Percentiles rank a stretch among this genome's conserved stretches.
Conservation (phyloP, 2,113 vertebrate genomes). For the Thryonomys swinderianus region DNA sequence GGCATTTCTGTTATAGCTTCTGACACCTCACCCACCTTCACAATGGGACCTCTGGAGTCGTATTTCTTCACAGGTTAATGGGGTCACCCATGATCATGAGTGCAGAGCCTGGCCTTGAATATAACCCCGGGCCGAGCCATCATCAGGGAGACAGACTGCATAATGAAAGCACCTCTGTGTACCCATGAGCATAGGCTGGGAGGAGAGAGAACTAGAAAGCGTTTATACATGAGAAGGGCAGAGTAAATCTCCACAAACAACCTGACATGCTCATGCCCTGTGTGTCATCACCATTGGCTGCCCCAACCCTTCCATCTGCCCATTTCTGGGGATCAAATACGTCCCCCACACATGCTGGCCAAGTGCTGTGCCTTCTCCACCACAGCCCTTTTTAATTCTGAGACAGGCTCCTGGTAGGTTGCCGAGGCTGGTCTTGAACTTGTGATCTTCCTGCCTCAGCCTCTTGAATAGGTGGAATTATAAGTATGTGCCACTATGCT, state of each 20-base stretch:
- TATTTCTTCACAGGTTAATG: background rate
- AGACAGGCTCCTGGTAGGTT: background rate
- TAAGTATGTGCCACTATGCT: background rate
- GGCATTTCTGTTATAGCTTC: background rate
- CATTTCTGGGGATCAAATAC: background rate
- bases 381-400: background rate
- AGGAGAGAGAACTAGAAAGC: background rate
- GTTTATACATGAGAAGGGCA: background rate
- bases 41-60: background rate
- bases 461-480: background rate
- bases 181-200: background rate
- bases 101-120: background rate
- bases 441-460: background rate
- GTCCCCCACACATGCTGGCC: background rate
- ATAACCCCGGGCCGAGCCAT: background rate
- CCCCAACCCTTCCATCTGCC: no score
- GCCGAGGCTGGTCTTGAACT: background rate
- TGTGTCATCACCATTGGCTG: background rate
- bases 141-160: background rate
- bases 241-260: background rate
- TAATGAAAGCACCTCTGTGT: background rate
- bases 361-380: background rate
- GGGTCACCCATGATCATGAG: background rate
- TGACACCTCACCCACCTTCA: background rate
- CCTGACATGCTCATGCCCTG: background rate